phyloP scores from a whole-genome alignment of 2,888 invertebrate genomes.

The Dendrolimus pini region DNA sequence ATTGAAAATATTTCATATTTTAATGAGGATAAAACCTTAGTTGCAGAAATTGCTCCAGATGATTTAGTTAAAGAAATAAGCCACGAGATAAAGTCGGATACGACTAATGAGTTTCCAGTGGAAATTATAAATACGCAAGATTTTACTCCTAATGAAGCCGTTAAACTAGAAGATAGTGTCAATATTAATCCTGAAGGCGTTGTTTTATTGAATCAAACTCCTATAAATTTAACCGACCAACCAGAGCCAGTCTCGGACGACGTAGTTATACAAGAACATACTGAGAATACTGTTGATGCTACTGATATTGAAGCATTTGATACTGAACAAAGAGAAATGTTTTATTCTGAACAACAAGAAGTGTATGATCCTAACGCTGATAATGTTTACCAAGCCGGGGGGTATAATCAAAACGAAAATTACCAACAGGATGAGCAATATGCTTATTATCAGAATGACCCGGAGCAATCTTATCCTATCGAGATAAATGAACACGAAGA shows the following conservation, averaged over 20 bases:
- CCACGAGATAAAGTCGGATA: conserved; percentile 8
- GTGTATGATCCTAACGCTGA: conserved; percentile 23
- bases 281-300: conserved; percentile 9
- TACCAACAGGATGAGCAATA: conserved; percentile 33
- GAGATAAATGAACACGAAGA: conserved; percentile 47
- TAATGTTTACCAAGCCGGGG: conserved; percentile 20
- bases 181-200: conserved; percentile 22
- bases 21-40: conserved; percentile 10
- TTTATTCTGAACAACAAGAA: conserved; percentile 37
- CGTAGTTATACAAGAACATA: conserved; percentile 4
- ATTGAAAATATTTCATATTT: conserved; percentile 13
- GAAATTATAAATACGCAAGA: conserved; percentile 23
- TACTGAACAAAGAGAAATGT: conserved; percentile 45
- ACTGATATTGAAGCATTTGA: conserved; percentile 41
- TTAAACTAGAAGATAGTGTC: conserved; percentile 19
- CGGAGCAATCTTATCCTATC: conserved; percentile 26
- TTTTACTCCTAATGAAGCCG: conserved; percentile 18
- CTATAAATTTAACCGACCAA: conserved; percentile 8
- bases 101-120: conserved; percentile 18
- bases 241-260: conserved; percentile 2
- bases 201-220: conserved; percentile 8
- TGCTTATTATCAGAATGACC: conserved; percentile 37
- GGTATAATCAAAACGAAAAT: conserved; percentile 21
- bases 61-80: conserved; percentile 15
- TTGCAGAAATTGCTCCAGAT: conserved; percentile 15